Evolutionary conservation across 2,113 vertebrate species (phyloP), one percentile per base, ranked within the genome.

Genomic region (Stegastes partitus): DNA sequence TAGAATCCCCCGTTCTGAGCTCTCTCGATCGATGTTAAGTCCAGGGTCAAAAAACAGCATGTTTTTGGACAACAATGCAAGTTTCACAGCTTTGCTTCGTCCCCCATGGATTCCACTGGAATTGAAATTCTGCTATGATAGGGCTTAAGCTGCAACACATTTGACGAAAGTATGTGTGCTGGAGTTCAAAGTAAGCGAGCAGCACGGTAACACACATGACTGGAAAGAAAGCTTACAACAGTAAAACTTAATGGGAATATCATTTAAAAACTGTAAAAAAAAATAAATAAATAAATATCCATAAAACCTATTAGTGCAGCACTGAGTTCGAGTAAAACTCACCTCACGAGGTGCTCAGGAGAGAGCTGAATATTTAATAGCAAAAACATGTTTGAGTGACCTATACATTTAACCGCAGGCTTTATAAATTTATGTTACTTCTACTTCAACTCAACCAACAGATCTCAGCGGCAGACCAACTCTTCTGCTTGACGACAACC

Each of bases 401-500:
- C 1, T 23, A 26, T 6, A 59, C 5, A 28, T 54, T 26, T 56
- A 19, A 50, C n/a, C 37, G 16, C 26, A 26, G 26, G 23, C 37
- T 64, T 39, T 1, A 21, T 66, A 45, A 23, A 76, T 45, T 45
- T 21, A 26, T 23, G 61, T 10, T 10, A 45, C 19, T 73, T 57
- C 55, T 18, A 25, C 25, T 31, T 31, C 15, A 16, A 2, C 6
- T 11, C 4, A 28, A 25, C 28, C 31, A 14, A 22, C 14, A 55
- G n/a, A 61, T 45, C n/a, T 63, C 74, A 58, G 26, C 25, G 54
- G 53, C 19, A 68, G 57, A 67, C 7, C 44, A 2, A 61, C 23
- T 55, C 56, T 57, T 63, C 28, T 31, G 28, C 49, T 62, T 74
- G 15, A 53, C 57, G 51, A 39, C 51, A 79, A 67, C 74, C n/a